These are phyloP conservation scores for Sminthopsis crassicaudata DNA, from an alignment of 2,113 vertebrate genomes.

Conservation along the genomic window DNA sequence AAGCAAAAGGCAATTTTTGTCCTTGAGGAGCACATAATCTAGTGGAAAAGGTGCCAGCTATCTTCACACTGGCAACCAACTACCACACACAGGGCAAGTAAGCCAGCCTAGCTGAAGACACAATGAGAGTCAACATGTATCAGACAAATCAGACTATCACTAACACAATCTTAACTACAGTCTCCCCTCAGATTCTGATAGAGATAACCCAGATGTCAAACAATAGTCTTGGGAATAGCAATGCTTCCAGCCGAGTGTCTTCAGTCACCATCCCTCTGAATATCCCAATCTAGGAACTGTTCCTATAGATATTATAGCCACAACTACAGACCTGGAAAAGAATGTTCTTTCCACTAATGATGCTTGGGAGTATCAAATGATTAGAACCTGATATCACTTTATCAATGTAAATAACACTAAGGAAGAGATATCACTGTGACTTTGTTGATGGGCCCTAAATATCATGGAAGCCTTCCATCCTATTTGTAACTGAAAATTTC, in stretches of 20 bases:
- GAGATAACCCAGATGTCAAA: neutral
- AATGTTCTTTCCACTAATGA: neutral
- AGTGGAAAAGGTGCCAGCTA: neutral
- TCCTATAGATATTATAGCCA: neutral
- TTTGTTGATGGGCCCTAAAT: neutral
- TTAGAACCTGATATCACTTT: neutral
- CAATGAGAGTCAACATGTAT: neutral
- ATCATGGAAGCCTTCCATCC: neutral
- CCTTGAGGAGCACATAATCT: neutral
- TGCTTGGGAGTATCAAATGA: neutral
- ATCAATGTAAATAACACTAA: neutral
- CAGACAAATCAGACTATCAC: neutral
- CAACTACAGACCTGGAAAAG: neutral
- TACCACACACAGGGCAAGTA: neutral
- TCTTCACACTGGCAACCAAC: neutral
- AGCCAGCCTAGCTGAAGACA: neutral
- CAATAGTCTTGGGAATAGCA: neutral
- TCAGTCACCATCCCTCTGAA: neutral
- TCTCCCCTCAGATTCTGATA: neutral
- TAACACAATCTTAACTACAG: neutral
- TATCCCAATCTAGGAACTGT: neutral
- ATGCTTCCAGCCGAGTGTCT: neutral
- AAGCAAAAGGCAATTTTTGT: neutral
- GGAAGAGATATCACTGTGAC: neutral
- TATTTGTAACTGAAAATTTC: neutral